phyloP scores from a whole-genome alignment of 2,797 vertebrate species.

The Champsocephalus gunnari region DNA sequence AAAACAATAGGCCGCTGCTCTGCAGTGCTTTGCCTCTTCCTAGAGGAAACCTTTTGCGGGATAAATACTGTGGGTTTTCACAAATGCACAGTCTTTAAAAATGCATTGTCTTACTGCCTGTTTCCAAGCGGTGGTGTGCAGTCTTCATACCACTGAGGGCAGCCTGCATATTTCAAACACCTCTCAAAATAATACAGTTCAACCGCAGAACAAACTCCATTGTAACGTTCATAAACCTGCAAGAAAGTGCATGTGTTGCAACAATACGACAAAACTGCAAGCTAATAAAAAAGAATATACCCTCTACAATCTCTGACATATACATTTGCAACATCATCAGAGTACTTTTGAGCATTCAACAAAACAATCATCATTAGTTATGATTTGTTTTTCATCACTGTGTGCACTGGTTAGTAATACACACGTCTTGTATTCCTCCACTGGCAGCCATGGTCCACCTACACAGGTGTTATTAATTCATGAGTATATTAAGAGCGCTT shows the following conservation, averaged over 20 bases:
- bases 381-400: neutral
- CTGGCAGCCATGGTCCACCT: neutral
- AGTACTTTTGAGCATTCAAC: neutral
- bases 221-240: neutral
- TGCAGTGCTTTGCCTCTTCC: neutral
- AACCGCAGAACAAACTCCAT: neutral
- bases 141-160: neutral
- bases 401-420: conserved; percentile 9
- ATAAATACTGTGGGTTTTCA: neutral
- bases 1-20: conserved; percentile 24
- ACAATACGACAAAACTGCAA: neutral
- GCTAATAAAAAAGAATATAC: neutral
- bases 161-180: neutral
- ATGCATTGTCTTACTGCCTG: neutral
- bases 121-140: neutral
- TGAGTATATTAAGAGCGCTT: too few species aligned
- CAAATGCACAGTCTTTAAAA: neutral
- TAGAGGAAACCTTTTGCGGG: neutral
- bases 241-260: neutral
- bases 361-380: conserved; percentile 9
- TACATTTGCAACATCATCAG: neutral
- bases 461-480: conserved; percentile 5
- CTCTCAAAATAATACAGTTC: neutral
- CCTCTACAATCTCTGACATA: neutral
- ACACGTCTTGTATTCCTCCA: neutral